phyloP scores from a whole-genome alignment of 1,140 invertebrate species.

The Micrasema minimum region DNA sequence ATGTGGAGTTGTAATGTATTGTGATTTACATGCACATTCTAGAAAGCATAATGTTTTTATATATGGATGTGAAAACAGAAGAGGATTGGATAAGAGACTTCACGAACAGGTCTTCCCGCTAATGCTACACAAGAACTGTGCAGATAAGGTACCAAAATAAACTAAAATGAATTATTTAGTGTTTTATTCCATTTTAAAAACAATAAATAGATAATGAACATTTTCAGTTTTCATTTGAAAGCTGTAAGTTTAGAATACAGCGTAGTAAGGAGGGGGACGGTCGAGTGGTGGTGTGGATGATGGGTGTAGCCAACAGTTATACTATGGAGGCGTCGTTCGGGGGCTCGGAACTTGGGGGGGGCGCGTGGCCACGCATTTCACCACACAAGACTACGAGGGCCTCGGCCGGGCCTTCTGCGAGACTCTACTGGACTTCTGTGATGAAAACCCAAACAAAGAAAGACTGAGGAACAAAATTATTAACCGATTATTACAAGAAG shows the following conservation, averaged over 20 bases:
- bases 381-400: conserved; percentile 73
- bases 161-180: neutral
- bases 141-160: conserved; percentile 79
- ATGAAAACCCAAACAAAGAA: conserved; percentile 88
- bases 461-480: conserved; percentile 82
- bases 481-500: conserved; percentile 80
- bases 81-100: conserved; percentile 79
- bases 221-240: conserved; percentile 86
- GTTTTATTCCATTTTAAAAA: neutral
- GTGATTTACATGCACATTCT: conserved; percentile 96
- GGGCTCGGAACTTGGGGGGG: conserved; percentile 82
- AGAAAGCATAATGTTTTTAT: conserved; percentile 95
- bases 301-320: conserved; percentile 93
- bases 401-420: conserved; percentile 92
- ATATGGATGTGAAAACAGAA: conserved; percentile 93
- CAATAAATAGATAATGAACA: neutral
- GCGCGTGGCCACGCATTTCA: conserved; percentile 89
- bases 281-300: conserved; percentile 91
- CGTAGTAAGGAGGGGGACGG: conserved; percentile 93
- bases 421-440: conserved; percentile 90
- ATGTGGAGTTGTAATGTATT: conserved; percentile 91
- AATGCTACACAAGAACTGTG: conserved; percentile 92
- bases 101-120: conserved; percentile 91
- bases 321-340: conserved; percentile 95
- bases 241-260: conserved; percentile 93